Conservation (phyloP, 2,888 invertebrate species). For the Caenorhabditis sp. region DNA sequence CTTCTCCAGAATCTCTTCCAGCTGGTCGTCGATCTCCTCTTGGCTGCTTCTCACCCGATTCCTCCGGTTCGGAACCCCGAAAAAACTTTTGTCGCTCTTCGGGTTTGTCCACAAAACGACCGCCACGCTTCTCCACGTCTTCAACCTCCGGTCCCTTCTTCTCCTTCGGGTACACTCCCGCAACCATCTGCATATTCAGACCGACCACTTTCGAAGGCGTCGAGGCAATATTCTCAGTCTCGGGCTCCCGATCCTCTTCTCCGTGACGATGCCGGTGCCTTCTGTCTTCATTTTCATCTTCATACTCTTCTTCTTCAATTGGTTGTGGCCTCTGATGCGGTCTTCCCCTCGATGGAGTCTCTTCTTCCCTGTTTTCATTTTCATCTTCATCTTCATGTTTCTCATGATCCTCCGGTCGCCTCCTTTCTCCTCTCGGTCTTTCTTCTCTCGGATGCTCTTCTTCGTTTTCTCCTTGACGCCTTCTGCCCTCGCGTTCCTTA, state of each 20-base stretch:
- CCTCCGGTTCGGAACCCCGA: constrained; percentile 40
- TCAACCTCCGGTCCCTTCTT: constrained; percentile 45
- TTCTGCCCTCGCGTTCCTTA: constrained; percentile 35
- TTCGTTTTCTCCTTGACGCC: constrained; percentile 19
- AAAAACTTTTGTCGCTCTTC: constrained; percentile 57
- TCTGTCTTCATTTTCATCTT: constrained; percentile 36
- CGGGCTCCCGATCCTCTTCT: constrained; percentile 12
- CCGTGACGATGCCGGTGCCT: constrained; percentile 24
- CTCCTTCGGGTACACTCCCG: constrained; percentile 66
- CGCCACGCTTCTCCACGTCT: constrained; percentile 45
- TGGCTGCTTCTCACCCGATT: constrained; percentile 14
- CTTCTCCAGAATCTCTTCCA: constrained; percentile 53
- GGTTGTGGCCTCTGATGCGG: constrained; percentile 10
- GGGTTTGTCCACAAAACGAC: constrained; percentile 49
- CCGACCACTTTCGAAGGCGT: constrained; percentile 69
- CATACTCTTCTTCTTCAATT: constrained; percentile 2
- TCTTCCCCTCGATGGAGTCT: constrained; percentile 5
- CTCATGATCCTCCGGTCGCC: constrained; percentile 10
- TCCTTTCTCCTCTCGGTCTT: constrained; percentile 13
- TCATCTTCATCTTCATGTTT: constrained; percentile 23
- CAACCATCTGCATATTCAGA: constrained; percentile 74
- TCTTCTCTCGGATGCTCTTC: constrained; percentile 26
- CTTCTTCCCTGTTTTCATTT: constrained; percentile 6
- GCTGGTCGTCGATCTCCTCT: constrained; percentile 45
- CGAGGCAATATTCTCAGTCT: constrained; percentile 51